phyloP scores from a whole-genome alignment of 1,140 invertebrate species.

The Diploscapter pachys region DNA sequence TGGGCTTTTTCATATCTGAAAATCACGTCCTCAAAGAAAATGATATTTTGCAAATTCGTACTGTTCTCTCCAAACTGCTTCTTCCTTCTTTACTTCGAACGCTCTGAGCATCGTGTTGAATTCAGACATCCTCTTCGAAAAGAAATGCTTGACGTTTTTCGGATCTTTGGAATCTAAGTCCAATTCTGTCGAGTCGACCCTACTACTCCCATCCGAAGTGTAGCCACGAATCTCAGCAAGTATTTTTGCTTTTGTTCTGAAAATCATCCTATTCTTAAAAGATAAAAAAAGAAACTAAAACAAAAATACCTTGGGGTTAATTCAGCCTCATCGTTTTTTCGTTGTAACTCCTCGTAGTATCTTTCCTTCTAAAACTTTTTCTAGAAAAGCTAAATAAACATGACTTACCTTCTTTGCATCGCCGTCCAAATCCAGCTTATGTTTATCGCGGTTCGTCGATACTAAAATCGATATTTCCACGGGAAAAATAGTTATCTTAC shows the following conservation, averaged over 20 bases:
- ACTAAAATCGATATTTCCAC: neutral
- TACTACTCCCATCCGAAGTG: no score
- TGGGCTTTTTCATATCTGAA: neutral
- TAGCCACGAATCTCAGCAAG: neutral
- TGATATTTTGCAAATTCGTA: slow-evolving; percentile 4
- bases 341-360: neutral
- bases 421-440: no score
- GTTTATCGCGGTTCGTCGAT: no score
- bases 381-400: neutral
- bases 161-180: neutral
- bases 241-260: neutral
- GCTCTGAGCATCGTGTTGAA: neutral
- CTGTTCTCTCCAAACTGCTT: neutral
- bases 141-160: neutral
- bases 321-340: neutral
- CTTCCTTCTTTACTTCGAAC: neutral
- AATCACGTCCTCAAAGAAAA: neutral
- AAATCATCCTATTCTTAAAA: neutral
- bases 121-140: slow-evolving; percentile 1
- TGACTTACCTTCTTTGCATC: neutral
- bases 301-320: slow-evolving; percentile 1
- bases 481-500: slow-evolving; percentile 9
- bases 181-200: neutral
- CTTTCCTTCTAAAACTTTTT: neutral
- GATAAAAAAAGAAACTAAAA: neutral